These are phyloP conservation scores for Lagorchestes hirsutus DNA, from an alignment of 2,797 vertebrate species.

Conservation along the genomic window DNA sequence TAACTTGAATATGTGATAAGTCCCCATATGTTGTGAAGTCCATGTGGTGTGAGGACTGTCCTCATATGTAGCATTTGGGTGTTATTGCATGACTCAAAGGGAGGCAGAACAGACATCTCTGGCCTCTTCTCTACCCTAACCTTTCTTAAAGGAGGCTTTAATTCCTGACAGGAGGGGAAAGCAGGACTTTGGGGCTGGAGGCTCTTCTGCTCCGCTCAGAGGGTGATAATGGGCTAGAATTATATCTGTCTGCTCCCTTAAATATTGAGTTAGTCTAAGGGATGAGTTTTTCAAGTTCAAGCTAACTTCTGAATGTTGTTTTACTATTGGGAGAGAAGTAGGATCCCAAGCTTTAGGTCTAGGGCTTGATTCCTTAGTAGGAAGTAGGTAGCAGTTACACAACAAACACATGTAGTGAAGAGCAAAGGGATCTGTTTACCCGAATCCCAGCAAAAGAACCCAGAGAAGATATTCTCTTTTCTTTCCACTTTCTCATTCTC, in stretches of 20 bases:
- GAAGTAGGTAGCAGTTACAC: neutral
- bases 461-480: neutral
- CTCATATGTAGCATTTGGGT: neutral
- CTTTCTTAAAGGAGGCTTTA: neutral
- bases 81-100: neutral
- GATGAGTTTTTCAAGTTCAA: neutral
- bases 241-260: neutral
- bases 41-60: neutral
- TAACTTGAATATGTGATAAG: neutral
- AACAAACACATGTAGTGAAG: neutral
- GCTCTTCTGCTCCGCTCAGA: neutral
- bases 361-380: neutral
- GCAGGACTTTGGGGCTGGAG: neutral
- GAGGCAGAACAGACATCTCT: neutral
- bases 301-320: neutral
- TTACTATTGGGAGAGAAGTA: neutral
- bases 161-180: neutral
- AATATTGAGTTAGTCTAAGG: neutral
- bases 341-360: neutral
- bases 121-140: neutral
- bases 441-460: neutral
- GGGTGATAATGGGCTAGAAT: neutral
- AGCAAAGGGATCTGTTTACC: neutral
- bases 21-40: neutral
- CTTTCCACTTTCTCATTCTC: too few species aligned